phyloP scores from a whole-genome alignment of 1,140 invertebrate genomes.

The Papilio polyxenes region DNA sequence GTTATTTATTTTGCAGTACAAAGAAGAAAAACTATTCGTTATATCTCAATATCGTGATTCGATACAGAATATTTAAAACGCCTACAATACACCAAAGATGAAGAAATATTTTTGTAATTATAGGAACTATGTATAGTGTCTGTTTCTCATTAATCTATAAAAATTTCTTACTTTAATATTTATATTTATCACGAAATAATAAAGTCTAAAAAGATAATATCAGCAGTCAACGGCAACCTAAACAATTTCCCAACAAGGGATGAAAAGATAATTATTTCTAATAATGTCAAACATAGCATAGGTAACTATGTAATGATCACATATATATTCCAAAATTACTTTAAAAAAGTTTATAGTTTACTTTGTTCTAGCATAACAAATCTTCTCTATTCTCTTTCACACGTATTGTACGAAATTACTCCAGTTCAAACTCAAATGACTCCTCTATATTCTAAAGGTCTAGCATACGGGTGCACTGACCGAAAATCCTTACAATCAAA shows the following conservation, averaged over 20 bases:
- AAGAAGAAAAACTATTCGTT: background rate
- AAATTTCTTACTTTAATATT: background rate
- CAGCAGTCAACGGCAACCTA: background rate
- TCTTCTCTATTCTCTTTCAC: background rate
- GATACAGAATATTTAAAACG: no score
- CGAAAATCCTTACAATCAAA: constrained; percentile 31
- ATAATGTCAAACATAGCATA: background rate
- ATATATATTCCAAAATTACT: background rate
- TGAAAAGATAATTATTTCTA: background rate
- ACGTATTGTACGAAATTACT: background rate
- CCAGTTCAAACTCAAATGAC: constrained; percentile 1
- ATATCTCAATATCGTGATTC: no score
- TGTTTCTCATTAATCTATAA: no score
- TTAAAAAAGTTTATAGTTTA: background rate
- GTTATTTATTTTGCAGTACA: background rate
- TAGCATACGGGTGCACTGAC: constrained; percentile 25
- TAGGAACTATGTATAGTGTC: no score
- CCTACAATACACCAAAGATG: no score
- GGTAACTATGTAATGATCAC: background rate
- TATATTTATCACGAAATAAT: background rate
- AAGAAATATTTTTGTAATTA: no score
- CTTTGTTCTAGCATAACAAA: background rate
- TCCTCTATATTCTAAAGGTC: constrained; percentile 19
- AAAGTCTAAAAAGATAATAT: background rate
- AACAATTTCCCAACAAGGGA: background rate